These are phyloP conservation scores for Mormoops blainvillei DNA, from an alignment of 2,113 vertebrate genomes.

Conservation along the genomic window DNA sequence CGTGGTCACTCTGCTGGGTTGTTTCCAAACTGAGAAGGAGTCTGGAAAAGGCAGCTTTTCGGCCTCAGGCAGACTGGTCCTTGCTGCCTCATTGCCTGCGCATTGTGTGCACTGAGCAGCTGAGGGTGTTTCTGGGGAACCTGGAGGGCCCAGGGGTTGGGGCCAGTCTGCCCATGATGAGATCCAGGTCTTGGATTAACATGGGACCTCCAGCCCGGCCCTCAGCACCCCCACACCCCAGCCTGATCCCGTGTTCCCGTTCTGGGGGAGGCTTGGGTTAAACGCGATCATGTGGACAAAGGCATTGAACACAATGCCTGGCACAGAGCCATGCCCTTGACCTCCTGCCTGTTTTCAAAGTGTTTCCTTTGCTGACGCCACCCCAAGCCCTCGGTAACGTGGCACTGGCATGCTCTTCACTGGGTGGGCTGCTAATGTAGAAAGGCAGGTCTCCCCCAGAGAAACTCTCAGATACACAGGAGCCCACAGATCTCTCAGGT, in stretches of 20 bases:
- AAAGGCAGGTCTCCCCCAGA: neutral
- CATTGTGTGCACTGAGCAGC: accelerated
- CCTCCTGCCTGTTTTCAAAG: neutral
- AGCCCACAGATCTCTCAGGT: neutral
- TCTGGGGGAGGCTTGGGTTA: accelerated
- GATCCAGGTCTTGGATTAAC: accelerated
- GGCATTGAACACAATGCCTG: neutral
- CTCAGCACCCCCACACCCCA: neutral
- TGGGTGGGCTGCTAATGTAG: neutral
- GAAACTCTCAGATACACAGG: no score
- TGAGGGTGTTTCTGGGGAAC: accelerated
- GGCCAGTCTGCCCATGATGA: accelerated
- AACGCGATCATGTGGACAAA: neutral
- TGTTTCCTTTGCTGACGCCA: neutral
- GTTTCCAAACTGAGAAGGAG: no score
- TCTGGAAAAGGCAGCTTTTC: neutral
- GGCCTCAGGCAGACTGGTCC: neutral
- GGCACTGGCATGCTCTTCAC: no score
- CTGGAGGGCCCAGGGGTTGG: neutral
- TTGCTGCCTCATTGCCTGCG: accelerated
- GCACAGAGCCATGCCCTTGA: neutral
- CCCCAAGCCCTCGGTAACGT: neutral
- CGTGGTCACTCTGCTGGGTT: accelerated
- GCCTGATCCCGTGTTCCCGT: accelerated
- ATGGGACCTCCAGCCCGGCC: accelerated